These are phyloP conservation scores for Esox lucius DNA, from an alignment of 2,797 vertebrate species.

Conservation along the genomic window DNA sequence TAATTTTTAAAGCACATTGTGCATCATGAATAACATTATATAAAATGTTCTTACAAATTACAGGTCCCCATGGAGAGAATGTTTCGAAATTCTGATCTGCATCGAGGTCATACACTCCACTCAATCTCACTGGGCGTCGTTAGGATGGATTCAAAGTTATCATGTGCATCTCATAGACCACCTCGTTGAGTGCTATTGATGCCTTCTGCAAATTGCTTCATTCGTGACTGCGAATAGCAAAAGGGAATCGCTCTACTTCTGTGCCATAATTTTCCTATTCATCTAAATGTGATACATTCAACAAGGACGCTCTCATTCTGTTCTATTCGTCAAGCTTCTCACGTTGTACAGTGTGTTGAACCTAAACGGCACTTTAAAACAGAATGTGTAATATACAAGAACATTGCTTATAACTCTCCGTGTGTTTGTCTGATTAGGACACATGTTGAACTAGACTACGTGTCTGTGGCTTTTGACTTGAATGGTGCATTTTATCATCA, in stretches of 20 bases:
- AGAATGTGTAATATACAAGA: too few species aligned
- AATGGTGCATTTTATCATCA: too few species aligned
- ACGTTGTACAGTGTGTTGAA: neutral
- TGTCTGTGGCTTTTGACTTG: too few species aligned
- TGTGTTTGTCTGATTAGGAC: too few species aligned
- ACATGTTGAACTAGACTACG: too few species aligned
- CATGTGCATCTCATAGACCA: neutral
- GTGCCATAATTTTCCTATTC: too few species aligned
- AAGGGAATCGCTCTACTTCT: too few species aligned
- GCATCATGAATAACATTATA: neutral
- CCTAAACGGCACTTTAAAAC: neutral
- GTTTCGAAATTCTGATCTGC: neutral
- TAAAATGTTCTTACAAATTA: neutral
- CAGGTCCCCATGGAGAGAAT: neutral
- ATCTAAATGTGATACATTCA: neutral
- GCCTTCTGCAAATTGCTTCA: too few species aligned
- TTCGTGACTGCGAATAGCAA: too few species aligned
- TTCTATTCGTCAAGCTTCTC: neutral
- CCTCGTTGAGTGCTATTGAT: neutral
- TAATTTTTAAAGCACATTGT: neutral
- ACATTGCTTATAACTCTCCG: too few species aligned
- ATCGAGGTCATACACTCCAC: neutral
- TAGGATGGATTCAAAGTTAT: neutral
- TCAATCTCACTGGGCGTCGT: neutral
- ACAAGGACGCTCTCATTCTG: neutral